Base-by-base conservation (phyloP, 1,140 invertebrate species). In the Ectropis grisescens region DNA sequence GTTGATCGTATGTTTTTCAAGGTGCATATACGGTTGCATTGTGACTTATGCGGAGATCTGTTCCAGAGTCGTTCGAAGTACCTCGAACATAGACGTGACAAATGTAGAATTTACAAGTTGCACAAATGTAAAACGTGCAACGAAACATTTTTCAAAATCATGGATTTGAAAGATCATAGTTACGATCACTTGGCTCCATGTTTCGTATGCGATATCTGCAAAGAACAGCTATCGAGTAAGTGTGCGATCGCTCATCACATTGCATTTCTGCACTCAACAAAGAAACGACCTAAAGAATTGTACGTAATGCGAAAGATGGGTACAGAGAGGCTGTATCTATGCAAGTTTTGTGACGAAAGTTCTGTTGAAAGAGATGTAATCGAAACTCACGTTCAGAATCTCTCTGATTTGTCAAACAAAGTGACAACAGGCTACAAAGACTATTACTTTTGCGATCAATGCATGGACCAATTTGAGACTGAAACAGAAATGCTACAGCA, bases 1-100 rank as follows among this genome's bases (percentile, higher is more conserved):
- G 42, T 62, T 3, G 69, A 79, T 35, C 41, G 71, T 24, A 67
- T 58, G 41, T 61, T 79, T 19, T 76, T 80, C 14, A 80, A 80
- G 55, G 53, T 72, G 1, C 74, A 79, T 33, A 67, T 80, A 8
- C 71, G 65, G 39, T 16, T 74, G 12, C 74, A 80, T 27, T 76
- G 74, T 27, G 62, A 70, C 26, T 29, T 53, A 0, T 76, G 74
- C 29, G 56, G 66, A 1, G 2, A 46, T 1, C 38, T 72, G 0
- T 49, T 67, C 2, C 32, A 37, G 0, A 70, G 54, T 39, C 74
- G 64, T 33, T 29, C 32, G 2, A 31, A 48, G 30, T 66, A 58
- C 13, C 13, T 40, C 0, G 53, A 65, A 9, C 75, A 80, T 27
- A 57, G 49, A 37, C 55, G 50, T 2, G 45, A 41, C 6, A 34